A percentile compares a stretch with the other conserved stretches of the same genome.
These are phyloP conservation scores for Neopipo cinnamomea DNA, from an alignment of 2,113 vertebrate species.

Conservation along the genomic window DNA sequence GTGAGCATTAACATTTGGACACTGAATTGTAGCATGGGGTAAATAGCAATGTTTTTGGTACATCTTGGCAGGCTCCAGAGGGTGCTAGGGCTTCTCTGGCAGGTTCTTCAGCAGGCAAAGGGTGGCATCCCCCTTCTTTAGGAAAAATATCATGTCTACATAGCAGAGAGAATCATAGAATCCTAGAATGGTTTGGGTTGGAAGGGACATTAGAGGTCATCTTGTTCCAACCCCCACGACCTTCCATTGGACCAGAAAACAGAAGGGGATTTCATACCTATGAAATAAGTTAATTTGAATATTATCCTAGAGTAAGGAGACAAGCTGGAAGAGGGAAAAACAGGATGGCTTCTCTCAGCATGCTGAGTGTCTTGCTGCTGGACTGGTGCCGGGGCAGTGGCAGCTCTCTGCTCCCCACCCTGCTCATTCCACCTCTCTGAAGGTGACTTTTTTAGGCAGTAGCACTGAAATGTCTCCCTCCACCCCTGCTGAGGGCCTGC, in stretches of 20 bases:
- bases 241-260: background rate
- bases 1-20: background rate
- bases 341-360: background rate
- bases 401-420: background rate
- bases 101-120: accelerated
- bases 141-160: background rate
- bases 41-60: background rate
- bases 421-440: background rate
- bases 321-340: background rate
- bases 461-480: background rate
- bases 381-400: accelerated
- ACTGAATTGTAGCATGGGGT: accelerated
- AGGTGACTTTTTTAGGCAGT: background rate
- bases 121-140: background rate
- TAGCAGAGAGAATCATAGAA: background rate
- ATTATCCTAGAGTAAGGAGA: background rate
- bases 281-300: background rate
- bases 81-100: background rate
- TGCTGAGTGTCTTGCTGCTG: accelerated
- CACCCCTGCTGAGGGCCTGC: background rate
- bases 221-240: background rate
- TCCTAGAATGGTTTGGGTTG: background rate
- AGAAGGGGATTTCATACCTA: background rate
- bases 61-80: background rate
- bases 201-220: background rate